Percentiles rank a stretch among this genome's conserved stretches.
phyloP scores from a whole-genome alignment of 1,140 invertebrate genomes.

The Leguminivora glycinivorella region DNA sequence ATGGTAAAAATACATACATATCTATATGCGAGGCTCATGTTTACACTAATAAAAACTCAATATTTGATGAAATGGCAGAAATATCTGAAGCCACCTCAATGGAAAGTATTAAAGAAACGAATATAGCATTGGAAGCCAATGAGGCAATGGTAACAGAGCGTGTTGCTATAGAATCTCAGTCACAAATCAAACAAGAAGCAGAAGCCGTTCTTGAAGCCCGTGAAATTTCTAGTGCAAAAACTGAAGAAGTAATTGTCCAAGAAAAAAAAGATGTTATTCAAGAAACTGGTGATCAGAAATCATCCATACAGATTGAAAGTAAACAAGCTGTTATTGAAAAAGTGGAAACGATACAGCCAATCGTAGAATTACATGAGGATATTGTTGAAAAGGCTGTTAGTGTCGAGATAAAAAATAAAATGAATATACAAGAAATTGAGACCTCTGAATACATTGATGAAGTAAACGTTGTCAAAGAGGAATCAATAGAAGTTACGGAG shows the following conservation, averaged over 20 bases:
- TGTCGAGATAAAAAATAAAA: slow-evolving; percentile 1
- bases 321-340: slow-evolving; percentile 40
- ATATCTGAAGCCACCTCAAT: slow-evolving; percentile 44
- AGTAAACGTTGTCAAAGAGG: slow-evolving; percentile 23
- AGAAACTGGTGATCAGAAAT: slow-evolving; percentile 22
- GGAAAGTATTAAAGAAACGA: slow-evolving; percentile 39
- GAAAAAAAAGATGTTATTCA: slow-evolving; percentile 31
- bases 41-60: slow-evolving; percentile 65
- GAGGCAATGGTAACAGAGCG: slow-evolving; percentile 40
- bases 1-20: slow-evolving; percentile 53
- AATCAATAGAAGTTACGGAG: slow-evolving; percentile 39
- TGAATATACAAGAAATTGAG: slow-evolving; percentile 12
- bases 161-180: slow-evolving; percentile 34
- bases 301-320: slow-evolving; percentile 34
- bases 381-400: slow-evolving; percentile 13
- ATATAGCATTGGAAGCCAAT: slow-evolving; percentile 34
- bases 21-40: slow-evolving; percentile 69
- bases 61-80: slow-evolving; percentile 46
- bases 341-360: slow-evolving; percentile 4
- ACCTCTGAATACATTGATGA: neutral
- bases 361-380: slow-evolving; percentile 18
- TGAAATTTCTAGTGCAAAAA: neutral
- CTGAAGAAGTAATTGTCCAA: slow-evolving; percentile 19
- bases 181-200: slow-evolving; percentile 38
- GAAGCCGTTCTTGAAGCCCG: slow-evolving; percentile 42